A percentile compares a stretch with the other conserved stretches of the same genome.
Conservation (phyloP, 2,113 vertebrate genomes). For the Sciurus niger region DNA sequence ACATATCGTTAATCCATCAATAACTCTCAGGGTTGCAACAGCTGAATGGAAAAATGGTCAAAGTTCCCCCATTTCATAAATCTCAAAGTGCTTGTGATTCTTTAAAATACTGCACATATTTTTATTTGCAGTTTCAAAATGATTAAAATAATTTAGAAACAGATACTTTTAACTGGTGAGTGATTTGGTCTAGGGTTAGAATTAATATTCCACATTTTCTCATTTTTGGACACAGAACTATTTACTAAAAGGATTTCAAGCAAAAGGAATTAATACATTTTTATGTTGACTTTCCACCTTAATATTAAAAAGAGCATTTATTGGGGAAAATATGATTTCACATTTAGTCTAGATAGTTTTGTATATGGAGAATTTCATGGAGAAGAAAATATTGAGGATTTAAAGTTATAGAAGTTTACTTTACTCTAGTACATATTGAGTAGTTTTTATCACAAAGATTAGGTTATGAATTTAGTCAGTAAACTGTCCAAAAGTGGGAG, state of each 20-base stretch:
- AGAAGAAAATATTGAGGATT: conserved; percentile 72
- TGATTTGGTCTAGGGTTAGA: conserved; percentile 81
- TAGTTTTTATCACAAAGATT: conserved; percentile 31
- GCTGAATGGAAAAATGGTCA: conserved; percentile 83
- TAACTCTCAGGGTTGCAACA: conserved; percentile 78
- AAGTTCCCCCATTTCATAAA: conserved; percentile 80
- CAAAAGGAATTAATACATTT: conserved; percentile 77
- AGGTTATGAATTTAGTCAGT: conserved; percentile 55
- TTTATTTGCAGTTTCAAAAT: conserved; percentile 83
- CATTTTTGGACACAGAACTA: conserved; percentile 76
- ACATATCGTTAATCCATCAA: conserved; percentile 85
- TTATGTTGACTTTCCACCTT: conserved; percentile 80
- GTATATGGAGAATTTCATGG: conserved; percentile 63
- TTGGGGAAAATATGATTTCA: conserved; percentile 80
- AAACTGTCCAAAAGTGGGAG: neutral
- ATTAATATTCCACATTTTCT: conserved; percentile 83
- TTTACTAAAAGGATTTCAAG: conserved; percentile 80
- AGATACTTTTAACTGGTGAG: conserved; percentile 79
- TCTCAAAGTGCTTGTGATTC: conserved; percentile 82
- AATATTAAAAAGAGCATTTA: conserved; percentile 79
- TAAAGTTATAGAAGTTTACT: conserved; percentile 62
- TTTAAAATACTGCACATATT: conserved; percentile 78
- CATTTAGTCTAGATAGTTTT: conserved; percentile 69
- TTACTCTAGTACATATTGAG: conserved; percentile 53
- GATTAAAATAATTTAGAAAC: conserved; percentile 83